phyloP scores from a whole-genome alignment of 2,888 invertebrate species.

The Coelopa pilipes region DNA sequence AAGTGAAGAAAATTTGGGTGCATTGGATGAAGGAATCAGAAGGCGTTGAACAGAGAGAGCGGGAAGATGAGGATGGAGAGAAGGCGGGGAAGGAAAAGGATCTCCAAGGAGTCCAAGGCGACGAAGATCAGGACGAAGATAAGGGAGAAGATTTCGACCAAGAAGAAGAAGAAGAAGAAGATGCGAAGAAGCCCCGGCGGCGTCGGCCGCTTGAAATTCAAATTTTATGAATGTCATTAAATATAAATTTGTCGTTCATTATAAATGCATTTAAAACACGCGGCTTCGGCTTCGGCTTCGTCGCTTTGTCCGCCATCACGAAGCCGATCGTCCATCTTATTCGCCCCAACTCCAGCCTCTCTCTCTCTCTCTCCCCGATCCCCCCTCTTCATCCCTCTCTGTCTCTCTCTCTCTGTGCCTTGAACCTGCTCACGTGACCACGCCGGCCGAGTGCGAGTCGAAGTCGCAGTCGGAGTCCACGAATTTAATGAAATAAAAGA shows the following conservation, averaged over 20 bases:
- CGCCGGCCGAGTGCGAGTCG: too few species aligned
- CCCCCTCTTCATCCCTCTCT: conserved; percentile 12
- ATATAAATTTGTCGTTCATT: conserved; percentile 66
- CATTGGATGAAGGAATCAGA: too few species aligned
- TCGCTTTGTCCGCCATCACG: neutral
- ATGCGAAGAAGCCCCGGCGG: too few species aligned
- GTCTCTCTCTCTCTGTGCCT: conserved; percentile 16
- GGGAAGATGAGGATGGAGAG: too few species aligned
- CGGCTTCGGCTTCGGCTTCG: too few species aligned
- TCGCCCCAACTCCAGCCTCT: neutral
- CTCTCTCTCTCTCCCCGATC: conserved; percentile 13
- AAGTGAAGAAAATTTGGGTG: neutral
- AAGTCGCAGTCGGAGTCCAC: neutral
- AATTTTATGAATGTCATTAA: conserved; percentile 68
- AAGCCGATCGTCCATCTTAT: conserved; percentile 6
- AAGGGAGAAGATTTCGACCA: neutral
- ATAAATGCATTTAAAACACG: conserved; percentile 41
- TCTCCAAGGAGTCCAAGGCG: too few species aligned
- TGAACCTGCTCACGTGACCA: conserved; percentile 27
- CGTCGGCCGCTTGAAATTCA: conserved; percentile 64
- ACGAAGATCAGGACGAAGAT: neutral
- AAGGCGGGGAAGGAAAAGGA: too few species aligned
- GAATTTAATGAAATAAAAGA: conserved; percentile 11
- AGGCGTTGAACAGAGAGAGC: too few species aligned
- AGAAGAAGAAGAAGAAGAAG: too few species aligned